phyloP scores from a whole-genome alignment of 2,797 vertebrate species.

The Gambusia yucatana region DNA sequence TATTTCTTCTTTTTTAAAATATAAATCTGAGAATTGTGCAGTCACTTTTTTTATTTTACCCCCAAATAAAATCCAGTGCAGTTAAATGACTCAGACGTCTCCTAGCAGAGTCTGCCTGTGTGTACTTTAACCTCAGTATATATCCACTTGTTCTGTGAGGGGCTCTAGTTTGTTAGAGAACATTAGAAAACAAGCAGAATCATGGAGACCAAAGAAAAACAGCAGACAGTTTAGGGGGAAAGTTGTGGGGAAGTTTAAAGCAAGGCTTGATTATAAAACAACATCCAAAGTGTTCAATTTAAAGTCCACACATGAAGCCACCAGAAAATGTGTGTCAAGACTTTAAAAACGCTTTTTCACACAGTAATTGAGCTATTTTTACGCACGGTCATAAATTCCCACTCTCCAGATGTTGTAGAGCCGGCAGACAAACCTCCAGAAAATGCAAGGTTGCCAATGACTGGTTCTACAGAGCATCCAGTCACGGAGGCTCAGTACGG shows the following conservation, averaged over 20 bases:
- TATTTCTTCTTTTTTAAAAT: not conserved
- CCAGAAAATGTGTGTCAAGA: not conserved
- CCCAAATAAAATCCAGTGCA: not conserved
- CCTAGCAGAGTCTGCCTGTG: not conserved
- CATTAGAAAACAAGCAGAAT: not conserved
- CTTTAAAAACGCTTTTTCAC: not conserved
- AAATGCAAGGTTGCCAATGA: not conserved
- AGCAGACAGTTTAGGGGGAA: not conserved
- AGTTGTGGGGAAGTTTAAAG: not conserved
- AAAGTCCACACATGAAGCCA: not conserved
- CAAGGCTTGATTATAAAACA: not conserved
- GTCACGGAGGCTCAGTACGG: not conserved
- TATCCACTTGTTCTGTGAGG: not conserved
- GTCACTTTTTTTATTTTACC: not conserved
- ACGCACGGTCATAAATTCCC: not conserved
- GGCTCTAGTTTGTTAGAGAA: not conserved
- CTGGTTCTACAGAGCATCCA: not conserved
- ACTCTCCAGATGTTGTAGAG: not conserved
- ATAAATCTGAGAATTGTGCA: not conserved
- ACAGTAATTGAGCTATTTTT: not conserved
- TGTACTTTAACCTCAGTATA: not conserved
- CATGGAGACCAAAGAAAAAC: not conserved
- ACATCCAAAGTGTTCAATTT: not conserved
- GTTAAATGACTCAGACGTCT: not conserved
- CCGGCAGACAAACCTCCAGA: not conserved